These are phyloP conservation scores for Percina caprodes DNA, from an alignment of 2,113 vertebrate genomes.

Conservation along the genomic window DNA sequence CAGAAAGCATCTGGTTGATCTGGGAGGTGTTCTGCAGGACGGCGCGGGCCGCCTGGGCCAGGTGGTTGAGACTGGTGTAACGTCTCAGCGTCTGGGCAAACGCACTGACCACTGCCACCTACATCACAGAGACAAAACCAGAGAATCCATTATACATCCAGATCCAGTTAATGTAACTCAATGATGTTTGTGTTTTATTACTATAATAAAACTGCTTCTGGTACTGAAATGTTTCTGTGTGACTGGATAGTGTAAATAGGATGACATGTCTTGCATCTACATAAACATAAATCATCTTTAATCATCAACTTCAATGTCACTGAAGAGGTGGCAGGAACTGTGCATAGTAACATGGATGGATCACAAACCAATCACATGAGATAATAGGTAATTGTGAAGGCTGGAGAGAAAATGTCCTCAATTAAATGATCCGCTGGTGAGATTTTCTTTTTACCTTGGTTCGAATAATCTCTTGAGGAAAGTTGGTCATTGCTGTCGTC, in stretches of 20 bases:
- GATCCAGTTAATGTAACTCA: not conserved
- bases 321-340: not conserved
- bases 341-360: not conserved
- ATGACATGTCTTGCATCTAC: not conserved
- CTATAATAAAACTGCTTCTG: no score
- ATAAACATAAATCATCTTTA: not conserved
- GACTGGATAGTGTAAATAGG: no score
- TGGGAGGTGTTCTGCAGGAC: constrained; percentile 99
- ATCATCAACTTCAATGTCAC: not conserved
- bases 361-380: not conserved
- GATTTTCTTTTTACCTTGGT: constrained; percentile 87
- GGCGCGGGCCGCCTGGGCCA: constrained; percentile 94
- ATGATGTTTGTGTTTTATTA: not conserved
- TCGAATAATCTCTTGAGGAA: constrained; percentile 92
- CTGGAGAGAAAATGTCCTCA: not conserved
- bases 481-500: constrained; percentile 94
- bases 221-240: no score
- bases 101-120: constrained; percentile 96
- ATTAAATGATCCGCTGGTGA: not conserved
- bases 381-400: not conserved
- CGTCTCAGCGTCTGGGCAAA: constrained; percentile 95
- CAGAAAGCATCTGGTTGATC: constrained; percentile 99
- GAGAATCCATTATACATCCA: not conserved
- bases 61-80: constrained; percentile 97
- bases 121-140: not conserved